Evolutionary conservation across 2,797 vertebrate species (phyloP).

Genomic region (Podargus strigoides): DNA sequence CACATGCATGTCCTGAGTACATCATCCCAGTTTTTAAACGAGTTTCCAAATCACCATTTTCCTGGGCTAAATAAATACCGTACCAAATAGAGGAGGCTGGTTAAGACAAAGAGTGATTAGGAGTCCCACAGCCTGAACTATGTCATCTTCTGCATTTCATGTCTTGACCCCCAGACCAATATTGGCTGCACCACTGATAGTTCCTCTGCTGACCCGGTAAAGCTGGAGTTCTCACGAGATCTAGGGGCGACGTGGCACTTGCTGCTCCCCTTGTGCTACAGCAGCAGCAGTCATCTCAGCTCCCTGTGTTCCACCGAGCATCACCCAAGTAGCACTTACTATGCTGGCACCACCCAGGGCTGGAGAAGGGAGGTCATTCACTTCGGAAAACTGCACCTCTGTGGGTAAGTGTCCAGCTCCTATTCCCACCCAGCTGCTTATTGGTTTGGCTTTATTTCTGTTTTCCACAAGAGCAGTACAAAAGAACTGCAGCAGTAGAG

Average conservation of each 20-base stretch:
- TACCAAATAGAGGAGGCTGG: neutral
- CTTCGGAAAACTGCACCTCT: conserved; percentile 91
- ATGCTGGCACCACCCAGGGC: conserved; percentile 89
- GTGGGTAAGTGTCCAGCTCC: conserved; percentile 81
- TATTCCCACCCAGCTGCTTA: neutral
- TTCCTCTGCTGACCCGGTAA: conserved; percentile 87
- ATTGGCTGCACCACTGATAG: conserved; percentile 94
- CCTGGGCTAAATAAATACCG: neutral
- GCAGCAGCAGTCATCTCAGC: conserved; percentile 86
- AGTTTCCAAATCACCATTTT: neutral
- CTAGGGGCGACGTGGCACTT: conserved; percentile 98
- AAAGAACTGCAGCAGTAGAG: neutral
- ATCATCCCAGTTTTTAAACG: neutral
- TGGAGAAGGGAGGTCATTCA: conserved; percentile 95
- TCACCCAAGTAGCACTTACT: conserved; percentile 93
- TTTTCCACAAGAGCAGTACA: neutral
- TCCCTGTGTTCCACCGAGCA: conserved; percentile 95
- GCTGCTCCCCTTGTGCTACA: conserved; percentile 91
- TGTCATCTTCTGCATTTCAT: neutral
- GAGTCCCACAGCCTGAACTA: neutral
- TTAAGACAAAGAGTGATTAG: neutral
- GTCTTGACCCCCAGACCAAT: conserved; percentile 81
- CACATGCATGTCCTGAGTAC: neutral
- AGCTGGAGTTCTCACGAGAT: conserved; percentile 92
- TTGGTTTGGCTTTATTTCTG: neutral